phyloP scores from a whole-genome alignment of 2,113 vertebrate species.

The Eurypyga helias region DNA sequence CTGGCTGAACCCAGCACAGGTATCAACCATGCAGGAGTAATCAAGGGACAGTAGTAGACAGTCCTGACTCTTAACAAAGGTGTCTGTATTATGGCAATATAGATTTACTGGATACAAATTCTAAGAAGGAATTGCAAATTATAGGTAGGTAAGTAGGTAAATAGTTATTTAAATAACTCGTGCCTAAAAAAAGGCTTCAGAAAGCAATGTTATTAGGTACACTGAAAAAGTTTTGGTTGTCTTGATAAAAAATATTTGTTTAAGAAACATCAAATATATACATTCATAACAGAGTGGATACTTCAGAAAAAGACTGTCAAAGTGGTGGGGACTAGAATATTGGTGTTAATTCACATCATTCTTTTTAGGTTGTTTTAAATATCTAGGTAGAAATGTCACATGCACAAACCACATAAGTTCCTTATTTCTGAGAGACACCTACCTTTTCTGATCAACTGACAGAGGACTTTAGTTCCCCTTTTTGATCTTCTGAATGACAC shows the following conservation, averaged over 20 bases:
- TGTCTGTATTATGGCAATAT: background rate
- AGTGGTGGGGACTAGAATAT: background rate
- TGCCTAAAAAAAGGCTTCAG: background rate
- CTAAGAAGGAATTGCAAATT: background rate
- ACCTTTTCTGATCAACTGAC: background rate
- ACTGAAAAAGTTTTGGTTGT: background rate
- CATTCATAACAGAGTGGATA: background rate
- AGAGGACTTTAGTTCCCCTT: background rate
- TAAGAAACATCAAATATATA: background rate
- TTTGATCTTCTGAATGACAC: background rate
- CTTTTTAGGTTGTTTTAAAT: background rate
- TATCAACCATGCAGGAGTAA: background rate
- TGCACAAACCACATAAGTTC: rapidly evolving
- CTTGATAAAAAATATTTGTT: background rate
- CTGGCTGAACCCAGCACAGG: too few species aligned
- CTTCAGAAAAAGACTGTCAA: background rate
- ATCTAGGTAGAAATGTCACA: background rate
- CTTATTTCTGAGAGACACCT: background rate
- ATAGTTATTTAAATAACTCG: background rate
- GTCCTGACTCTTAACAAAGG: background rate
- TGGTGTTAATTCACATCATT: background rate
- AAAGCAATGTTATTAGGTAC: background rate
- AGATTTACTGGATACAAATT: background rate
- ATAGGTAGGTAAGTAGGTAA: background rate
- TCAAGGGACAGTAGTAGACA: background rate